Conservation (phyloP, 2,888 invertebrate genomes). For the Alcis repandata region DNA sequence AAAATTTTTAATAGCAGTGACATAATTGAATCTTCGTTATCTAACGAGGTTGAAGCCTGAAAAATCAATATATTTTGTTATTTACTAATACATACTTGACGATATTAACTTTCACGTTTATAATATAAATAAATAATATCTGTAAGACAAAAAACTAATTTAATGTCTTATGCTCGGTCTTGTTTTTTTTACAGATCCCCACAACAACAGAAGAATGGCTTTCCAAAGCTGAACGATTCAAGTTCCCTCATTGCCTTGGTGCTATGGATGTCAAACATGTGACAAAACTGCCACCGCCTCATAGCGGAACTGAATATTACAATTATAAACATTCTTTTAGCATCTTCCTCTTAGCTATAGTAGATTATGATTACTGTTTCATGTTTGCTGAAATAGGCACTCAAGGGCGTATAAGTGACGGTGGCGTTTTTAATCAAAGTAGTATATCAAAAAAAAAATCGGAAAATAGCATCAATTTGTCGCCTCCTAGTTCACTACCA, state of each 20-base stretch:
- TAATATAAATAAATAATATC: too few relatives aligned
- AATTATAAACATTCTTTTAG: conserved; percentile 31
- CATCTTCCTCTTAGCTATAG: conserved; percentile 22
- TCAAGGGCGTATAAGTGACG: conserved; percentile 26
- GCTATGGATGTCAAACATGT: conserved; percentile 30
- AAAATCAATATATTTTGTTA: too few relatives aligned
- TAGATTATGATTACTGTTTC: conserved; percentile 5
- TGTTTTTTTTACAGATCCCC: conserved; percentile 18
- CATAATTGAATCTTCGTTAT: too few relatives aligned
- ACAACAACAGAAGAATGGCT: too few relatives aligned
- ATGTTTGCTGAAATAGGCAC: conserved; percentile 18
- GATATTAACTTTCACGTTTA: too few relatives aligned
- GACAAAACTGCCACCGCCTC: conserved; percentile 21
- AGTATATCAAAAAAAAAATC: neutral
- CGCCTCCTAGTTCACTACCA: conserved; percentile 22
- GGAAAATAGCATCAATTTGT: conserved; percentile 7
- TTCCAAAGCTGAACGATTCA: conserved; percentile 36
- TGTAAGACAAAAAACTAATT: too few relatives aligned
- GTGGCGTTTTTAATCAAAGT: too few relatives aligned
- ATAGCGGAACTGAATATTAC: conserved; percentile 27
- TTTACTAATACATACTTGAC: too few relatives aligned
- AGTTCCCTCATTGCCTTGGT: conserved; percentile 29
- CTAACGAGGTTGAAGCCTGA: too few relatives aligned
- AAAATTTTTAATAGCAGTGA: too few relatives aligned
- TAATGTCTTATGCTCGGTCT: too few relatives aligned